Conservation (phyloP, 2,113 vertebrate genomes). For the Tautogolabrus adspersus region DNA sequence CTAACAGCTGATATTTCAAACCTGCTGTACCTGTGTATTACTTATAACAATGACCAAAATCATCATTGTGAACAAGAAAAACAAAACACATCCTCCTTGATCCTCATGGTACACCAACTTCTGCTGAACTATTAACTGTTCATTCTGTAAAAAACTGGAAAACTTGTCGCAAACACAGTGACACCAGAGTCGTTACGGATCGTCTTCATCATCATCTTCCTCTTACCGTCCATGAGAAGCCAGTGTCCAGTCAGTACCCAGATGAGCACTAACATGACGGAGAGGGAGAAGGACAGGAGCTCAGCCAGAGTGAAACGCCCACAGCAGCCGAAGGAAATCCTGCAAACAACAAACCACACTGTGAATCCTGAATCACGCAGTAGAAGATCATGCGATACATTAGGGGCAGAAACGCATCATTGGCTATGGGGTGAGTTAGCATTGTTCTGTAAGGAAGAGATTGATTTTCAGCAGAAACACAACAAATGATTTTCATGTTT, state of each 20-base stretch:
- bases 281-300: constrained; percentile 96
- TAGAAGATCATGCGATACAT: background rate
- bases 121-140: background rate
- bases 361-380: background rate
- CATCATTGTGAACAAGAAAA: too few species aligned
- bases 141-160: background rate
- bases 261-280: constrained; percentile 97
- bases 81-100: background rate
- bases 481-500: too few species aligned
- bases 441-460: too few species aligned
- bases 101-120: background rate
- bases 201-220: too few species aligned
- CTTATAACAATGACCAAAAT: too few species aligned
- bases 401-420: too few species aligned
- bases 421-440: background rate
- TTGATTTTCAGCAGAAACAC: too few species aligned
- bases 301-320: constrained; percentile 98
- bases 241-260: constrained; percentile 99
- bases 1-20: too few species aligned
- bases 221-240: constrained; percentile 98
- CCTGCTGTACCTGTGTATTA: too few species aligned
- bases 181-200: background rate
- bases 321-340: constrained; percentile 99
- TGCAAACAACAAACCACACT: constrained; percentile 65
- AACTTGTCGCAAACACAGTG: background rate